phyloP scores from a whole-genome alignment of 2,113 vertebrate genomes.

The Hippocampus zosterae region DNA sequence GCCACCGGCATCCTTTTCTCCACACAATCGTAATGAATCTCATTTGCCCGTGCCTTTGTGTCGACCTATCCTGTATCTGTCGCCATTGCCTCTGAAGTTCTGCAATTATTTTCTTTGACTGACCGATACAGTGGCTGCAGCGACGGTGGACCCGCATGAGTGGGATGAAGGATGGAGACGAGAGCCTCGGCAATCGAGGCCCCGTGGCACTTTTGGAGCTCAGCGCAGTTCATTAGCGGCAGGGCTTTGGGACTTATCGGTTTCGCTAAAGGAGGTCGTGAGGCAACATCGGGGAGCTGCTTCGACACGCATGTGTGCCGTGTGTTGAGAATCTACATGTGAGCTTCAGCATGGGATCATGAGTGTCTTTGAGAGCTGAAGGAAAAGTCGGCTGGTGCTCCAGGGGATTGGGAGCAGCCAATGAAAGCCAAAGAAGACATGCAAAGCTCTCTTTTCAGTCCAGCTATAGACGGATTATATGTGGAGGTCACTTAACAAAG shows the following conservation, averaged over 20 bases:
- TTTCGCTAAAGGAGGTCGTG: constrained; percentile 10
- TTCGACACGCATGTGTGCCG: constrained; percentile 14
- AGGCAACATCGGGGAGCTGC: constrained; percentile 12
- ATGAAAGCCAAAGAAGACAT: constrained; percentile 15
- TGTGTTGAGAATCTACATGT: constrained; percentile 8
- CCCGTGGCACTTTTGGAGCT: constrained; percentile 35
- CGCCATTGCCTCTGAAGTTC: not conserved
- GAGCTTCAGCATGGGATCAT: constrained; percentile 12
- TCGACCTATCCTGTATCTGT: not conserved
- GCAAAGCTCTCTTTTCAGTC: constrained; percentile 12
- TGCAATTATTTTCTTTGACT: too few relatives aligned
- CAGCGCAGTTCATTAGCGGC: constrained; percentile 54
- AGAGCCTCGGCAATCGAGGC: constrained; percentile 31
- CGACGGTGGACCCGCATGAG: constrained; percentile 30
- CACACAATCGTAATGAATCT: constrained; percentile 41
- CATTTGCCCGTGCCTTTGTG: constrained; percentile 34
- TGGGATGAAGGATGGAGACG: constrained; percentile 30
- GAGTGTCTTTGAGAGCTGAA: constrained; percentile 13
- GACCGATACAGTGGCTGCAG: not conserved
- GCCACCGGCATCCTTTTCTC: constrained; percentile 34
- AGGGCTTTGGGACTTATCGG: constrained; percentile 45
- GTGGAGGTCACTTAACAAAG: constrained; percentile 26
- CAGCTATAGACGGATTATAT: not conserved
- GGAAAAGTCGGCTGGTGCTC: not conserved
- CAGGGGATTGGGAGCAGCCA: constrained; percentile 6